Evolutionary conservation across 2,888 invertebrate species (phyloP).

Genomic region (Parnassius orleans): DNA sequence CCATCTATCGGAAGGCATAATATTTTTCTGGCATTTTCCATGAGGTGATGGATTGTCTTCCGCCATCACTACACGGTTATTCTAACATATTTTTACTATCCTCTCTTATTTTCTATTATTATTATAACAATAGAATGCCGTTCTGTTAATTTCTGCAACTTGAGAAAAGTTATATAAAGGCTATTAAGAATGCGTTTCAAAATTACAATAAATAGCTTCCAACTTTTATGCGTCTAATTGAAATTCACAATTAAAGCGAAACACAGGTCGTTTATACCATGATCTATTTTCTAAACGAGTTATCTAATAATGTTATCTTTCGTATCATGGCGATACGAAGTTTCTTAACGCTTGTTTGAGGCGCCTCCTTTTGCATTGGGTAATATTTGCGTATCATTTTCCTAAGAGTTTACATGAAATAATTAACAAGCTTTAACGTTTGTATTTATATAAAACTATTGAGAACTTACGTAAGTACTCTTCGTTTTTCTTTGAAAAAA

Average conservation of each 20-base stretch:
- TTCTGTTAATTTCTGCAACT: too few relatives aligned
- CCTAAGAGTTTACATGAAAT: conserved; percentile 28
- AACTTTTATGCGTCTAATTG: background rate
- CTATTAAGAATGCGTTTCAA: too few relatives aligned
- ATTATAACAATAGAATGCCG: too few relatives aligned
- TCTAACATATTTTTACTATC: too few relatives aligned
- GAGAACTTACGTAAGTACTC: conserved; percentile 8
- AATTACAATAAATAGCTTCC: background rate
- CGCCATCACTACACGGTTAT: too few relatives aligned
- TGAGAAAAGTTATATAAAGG: too few relatives aligned
- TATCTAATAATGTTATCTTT: conserved; percentile 50
- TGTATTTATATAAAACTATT: conserved; percentile 22
- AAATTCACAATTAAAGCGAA: conserved; percentile 29
- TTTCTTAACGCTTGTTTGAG: conserved; percentile 49
- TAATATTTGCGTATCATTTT: conserved; percentile 51
- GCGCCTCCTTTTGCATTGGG: conserved; percentile 51
- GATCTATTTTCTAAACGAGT: conserved; percentile 45
- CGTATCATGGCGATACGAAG: conserved; percentile 44
- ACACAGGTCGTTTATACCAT: conserved; percentile 39
- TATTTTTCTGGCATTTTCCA: too few relatives aligned
- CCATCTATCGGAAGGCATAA: too few relatives aligned
- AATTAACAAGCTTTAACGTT: conserved; percentile 18
- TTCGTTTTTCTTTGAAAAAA: conserved; percentile 9
- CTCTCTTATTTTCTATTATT: too few relatives aligned
- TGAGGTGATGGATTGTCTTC: too few relatives aligned